Evolutionary conservation across 1,140 invertebrate species (phyloP).

Genomic region (Drosophila ficusphila): DNA sequence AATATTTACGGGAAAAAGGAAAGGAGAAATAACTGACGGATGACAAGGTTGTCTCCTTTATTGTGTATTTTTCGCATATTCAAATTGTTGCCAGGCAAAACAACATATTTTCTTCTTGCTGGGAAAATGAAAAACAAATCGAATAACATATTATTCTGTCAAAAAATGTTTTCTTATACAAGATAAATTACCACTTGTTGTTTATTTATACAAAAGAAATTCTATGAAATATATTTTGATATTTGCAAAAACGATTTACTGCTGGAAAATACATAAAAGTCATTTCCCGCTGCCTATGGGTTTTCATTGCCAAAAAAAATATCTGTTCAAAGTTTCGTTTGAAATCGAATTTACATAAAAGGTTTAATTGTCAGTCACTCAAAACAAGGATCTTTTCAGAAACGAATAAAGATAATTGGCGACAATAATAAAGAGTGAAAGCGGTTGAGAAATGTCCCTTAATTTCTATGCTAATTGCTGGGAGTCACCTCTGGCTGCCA

Average conservation of each 20-base stretch:
- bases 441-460: constrained; percentile 1
- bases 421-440: background rate
- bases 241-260: no score
- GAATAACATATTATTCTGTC: no score
- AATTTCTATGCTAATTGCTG: constrained; percentile 43
- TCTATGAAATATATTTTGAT: no score
- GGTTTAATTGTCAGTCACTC: background rate
- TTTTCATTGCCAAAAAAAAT: no score
- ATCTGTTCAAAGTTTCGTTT: no score
- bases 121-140: no score
- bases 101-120: background rate
- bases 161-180: no score
- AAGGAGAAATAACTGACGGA: background rate
- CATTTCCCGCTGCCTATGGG: no score
- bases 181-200: no score
- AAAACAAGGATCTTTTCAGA: background rate
- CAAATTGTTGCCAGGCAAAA: background rate
- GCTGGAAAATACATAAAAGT: no score
- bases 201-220: background rate
- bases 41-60: constrained; percentile 7
- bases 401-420: background rate
- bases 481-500: background rate
- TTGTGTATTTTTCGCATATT: background rate
- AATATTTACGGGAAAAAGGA: constrained; percentile 26
- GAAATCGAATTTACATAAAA: no score